Evolutionary conservation across 2,113 vertebrate species (phyloP), one percentile per base, ranked within the genome.

Genomic region (Boleophthalmus pectinirostris): DNA sequence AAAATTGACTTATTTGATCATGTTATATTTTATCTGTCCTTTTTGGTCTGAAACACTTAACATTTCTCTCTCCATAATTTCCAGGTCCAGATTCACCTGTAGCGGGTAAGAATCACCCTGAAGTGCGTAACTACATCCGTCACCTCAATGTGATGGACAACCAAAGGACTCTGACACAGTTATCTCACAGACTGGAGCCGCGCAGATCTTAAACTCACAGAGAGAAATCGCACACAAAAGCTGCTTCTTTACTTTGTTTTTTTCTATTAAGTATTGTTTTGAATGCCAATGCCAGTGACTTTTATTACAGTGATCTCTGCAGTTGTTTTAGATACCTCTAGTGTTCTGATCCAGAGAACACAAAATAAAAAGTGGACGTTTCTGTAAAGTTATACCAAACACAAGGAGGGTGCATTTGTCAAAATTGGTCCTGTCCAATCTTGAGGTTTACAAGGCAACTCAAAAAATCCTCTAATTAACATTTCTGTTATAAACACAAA

Each of bases 71-170:
- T n/a, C 69, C 15, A 43, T 13, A 43, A 49, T 20, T 87, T 88
- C 80, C 82, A 99, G 97, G 93, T 89, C 95, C 93, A n/a, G 97
- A 97, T 21, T 92, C 95, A 67, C 95, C 96, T 56, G 93, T 95
- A 72, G 89, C 94, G 84, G 94, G 92, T 90, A 99, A 98, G 93
- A 97, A 95, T 90, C 97, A 98, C 89, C 95, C 96, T 84, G 97
- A 98, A 49, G 94, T 97, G 83, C 94, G 95, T 84, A 94, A 92
- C 82, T 98, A 98, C 24, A 94, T 99, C 23, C 96, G 96, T 72
- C 97, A 98, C 91, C 95, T 99, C 91, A 94, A 91, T 78, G 95
- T 97, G 93, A 98, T 99, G 82, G 98, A 99, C 95, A 99, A 98
- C 94, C 98, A 99, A 93, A 97, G 97, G 91, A 98, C 94, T 73